These are phyloP conservation scores for Prionchulus punctatus DNA, from an alignment of 2,888 invertebrate species.

Conservation along the genomic window DNA sequence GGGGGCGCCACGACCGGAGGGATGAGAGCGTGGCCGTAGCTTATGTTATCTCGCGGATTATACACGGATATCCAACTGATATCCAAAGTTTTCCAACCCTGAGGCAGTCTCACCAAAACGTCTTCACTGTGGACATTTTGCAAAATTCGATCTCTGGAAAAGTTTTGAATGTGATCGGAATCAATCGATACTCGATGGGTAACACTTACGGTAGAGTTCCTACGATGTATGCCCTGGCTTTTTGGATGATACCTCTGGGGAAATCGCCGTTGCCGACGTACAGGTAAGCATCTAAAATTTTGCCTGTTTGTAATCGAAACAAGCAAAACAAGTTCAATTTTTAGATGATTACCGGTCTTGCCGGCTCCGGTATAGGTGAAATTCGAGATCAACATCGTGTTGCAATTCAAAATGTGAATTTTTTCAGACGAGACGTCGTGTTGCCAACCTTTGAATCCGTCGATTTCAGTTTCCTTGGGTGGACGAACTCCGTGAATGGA, in stretches of 20 bases:
- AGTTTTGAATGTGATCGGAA: not conserved
- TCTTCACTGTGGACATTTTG: slow-evolving; percentile 18
- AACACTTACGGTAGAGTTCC: slow-evolving; percentile 15
- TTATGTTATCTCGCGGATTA: slow-evolving; percentile 17
- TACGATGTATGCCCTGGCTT: slow-evolving; percentile 16
- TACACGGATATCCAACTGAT: slow-evolving; percentile 21
- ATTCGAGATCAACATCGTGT: slow-evolving; percentile 22
- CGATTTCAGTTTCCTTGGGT: slow-evolving; percentile 16
- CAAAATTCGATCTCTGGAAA: slow-evolving; percentile 18
- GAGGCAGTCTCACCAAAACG: slow-evolving; percentile 18
- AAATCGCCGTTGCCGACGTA: slow-evolving; percentile 21
- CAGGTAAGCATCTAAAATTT: slow-evolving; percentile 19
- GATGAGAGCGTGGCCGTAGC: slow-evolving; percentile 19
- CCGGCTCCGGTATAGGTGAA: slow-evolving; percentile 14
- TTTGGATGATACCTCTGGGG: slow-evolving; percentile 18
- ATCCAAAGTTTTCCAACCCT: slow-evolving; percentile 21
- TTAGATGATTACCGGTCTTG: slow-evolving; percentile 1
- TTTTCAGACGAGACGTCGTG: slow-evolving; percentile 6
- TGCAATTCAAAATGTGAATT: slow-evolving; percentile 17
- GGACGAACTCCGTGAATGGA: slow-evolving; percentile 17
- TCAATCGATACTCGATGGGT: not conserved
- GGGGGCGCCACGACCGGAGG: slow-evolving; percentile 22
- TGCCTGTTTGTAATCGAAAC: too few species aligned
- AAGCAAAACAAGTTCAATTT: not conserved
- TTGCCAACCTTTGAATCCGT: slow-evolving; percentile 10